A percentile compares a stretch with the other conserved stretches of the same genome.
phyloP scores from a whole-genome alignment of 2,113 vertebrate genomes.

The Triplophysa dalaica region DNA sequence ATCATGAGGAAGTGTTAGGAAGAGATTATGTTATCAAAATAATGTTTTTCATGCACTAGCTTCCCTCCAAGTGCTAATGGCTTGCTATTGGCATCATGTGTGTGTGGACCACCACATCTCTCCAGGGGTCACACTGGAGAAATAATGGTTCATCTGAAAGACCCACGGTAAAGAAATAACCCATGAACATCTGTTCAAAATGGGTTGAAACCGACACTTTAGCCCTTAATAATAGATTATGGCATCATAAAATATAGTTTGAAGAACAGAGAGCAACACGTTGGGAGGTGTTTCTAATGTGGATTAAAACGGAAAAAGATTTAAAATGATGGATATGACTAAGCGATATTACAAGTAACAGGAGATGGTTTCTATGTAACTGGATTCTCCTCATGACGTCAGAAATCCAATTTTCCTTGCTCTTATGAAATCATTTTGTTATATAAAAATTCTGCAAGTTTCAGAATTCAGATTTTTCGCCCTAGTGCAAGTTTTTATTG shows the following conservation, averaged over 20 bases:
- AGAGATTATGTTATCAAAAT: conserved; percentile 21
- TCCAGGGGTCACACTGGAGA: neutral
- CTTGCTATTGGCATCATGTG: conserved; percentile 41
- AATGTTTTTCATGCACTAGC: conserved; percentile 19
- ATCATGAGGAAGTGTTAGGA: conserved; percentile 22
- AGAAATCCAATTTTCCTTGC: no score
- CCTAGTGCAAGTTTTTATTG: no score
- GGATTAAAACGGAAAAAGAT: neutral
- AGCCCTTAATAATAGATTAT: conserved; percentile 14
- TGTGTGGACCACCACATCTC: neutral
- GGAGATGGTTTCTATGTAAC: neutral
- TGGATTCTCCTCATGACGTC: no score
- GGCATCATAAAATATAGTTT: neutral
- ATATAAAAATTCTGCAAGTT: no score
- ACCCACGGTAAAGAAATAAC: conserved; percentile 25
- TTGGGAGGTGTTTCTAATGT: neutral
- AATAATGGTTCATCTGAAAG: conserved; percentile 18
- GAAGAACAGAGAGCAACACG: neutral
- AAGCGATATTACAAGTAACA: neutral
- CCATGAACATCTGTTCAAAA: neutral
- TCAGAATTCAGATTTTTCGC: no score
- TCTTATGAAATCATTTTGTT: no score
- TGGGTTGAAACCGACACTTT: conserved; percentile 8
- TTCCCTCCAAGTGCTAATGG: conserved; percentile 34
- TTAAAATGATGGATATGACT: neutral